Evolutionary conservation across 2,797 vertebrate species (phyloP), one percentile per base, ranked within the genome.

Genomic region (Siniperca undulata): DNA sequence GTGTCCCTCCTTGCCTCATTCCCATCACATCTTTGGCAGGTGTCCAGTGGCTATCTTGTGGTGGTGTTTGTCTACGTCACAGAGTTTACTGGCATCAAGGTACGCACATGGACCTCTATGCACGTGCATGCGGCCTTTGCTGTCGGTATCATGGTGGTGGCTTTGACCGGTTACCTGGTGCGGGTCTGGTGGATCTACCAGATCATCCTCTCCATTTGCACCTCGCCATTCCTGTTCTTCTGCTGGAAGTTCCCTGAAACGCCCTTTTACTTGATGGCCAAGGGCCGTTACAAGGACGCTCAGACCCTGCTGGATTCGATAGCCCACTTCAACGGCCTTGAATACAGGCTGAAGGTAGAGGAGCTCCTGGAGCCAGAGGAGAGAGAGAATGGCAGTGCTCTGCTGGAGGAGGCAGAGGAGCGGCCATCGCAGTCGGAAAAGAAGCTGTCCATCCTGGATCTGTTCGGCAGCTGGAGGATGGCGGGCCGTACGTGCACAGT

Each of bases 191-290:
- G 98, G 97, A 91, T 97, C 89, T 99, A 98, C 93, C 98, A 98
- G 94, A 94, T 99, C 78, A 92, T 97, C 90, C 97, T 99, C 77
- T 97, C 97, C 68, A 65, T 93, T 7, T 95, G 94, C 86, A 99
- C 97, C 4, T 85, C 95, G 13, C 98, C 98, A 10, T 99, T 99
- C 93, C 82, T 98, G 77, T 87, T 98, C 50, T 96, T 97, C 93
- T 99, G 97, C 92, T 99, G 97, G 97, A 96, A 95, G 94, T 96
- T 99, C 78, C 97, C 98, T 0, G 98, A 99, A 94, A 99, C 98
- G 0, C 97, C 97, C 4, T 97, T 99, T 88, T 99, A 97, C 95
- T 95, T 99, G 71, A 93, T 99, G 68, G 97, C 97, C 61, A 97
- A 97, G 87, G 96, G 96, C 68, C 96, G 84, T 53, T 93, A 96